These are phyloP conservation scores for Anticlea derivata DNA, from an alignment of 2,888 invertebrate species.

Conservation along the genomic window DNA sequence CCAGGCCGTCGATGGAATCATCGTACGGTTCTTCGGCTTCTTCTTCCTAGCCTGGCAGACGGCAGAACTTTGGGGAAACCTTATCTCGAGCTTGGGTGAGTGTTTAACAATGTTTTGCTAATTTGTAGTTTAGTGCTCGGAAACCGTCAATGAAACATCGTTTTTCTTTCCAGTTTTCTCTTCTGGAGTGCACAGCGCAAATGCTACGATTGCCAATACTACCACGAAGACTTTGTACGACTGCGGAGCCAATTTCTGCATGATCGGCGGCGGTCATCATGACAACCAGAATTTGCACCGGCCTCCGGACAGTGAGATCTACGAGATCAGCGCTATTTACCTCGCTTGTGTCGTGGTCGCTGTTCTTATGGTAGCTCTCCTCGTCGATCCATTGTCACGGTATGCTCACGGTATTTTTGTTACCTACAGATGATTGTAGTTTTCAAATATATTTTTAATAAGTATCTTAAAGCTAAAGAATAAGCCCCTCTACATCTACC, in stretches of 20 bases:
- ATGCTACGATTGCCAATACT: conserved; percentile 66
- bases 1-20: conserved; percentile 94
- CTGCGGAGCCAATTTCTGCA: conserved; percentile 94
- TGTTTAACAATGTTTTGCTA: conserved; percentile 31
- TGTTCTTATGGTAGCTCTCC: conserved; percentile 92
- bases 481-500: no score
- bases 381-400: conserved; percentile 96
- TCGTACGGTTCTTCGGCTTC: conserved; percentile 98
- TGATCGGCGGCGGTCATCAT: conserved; percentile 85
- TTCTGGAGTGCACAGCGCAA: conserved; percentile 87
- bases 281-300: conserved; percentile 90
- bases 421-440: no score
- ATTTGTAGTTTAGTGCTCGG: neutral
- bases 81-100: conserved; percentile 96
- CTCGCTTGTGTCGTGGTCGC: conserved; percentile 93
- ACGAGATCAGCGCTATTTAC: conserved; percentile 95
- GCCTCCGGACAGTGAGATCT: conserved; percentile 93
- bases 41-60: conserved; percentile 99
- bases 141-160: neutral
- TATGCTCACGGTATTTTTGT: conserved; percentile 59
- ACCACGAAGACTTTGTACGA: conserved; percentile 79
- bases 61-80: conserved; percentile 97
- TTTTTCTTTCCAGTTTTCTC: conserved; percentile 85
- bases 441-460: no score
- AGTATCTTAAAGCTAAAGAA: no score